Conservation (phyloP, 2,888 invertebrate genomes). For the Antheraea yamamai region DNA sequence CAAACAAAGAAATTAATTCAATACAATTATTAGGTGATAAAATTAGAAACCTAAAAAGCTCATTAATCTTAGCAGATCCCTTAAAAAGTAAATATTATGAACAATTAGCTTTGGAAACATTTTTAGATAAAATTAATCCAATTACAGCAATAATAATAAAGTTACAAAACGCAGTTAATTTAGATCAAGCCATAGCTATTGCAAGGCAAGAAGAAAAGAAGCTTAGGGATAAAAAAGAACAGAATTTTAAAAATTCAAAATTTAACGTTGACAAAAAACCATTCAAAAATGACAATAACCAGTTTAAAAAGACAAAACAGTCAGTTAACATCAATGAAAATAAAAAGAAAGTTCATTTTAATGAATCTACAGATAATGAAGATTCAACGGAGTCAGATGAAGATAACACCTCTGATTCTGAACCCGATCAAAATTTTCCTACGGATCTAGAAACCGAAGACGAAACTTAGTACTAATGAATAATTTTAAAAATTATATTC, state of each 20-base stretch:
- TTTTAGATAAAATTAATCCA: conserved; percentile 32
- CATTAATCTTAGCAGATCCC: neutral
- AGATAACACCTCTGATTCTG: conserved; percentile 17
- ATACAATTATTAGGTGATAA: neutral
- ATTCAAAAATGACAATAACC: neutral
- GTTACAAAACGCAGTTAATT: conserved; percentile 26
- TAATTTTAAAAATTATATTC: conserved; percentile 21
- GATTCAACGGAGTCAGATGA: neutral
- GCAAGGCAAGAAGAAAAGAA: conserved; percentile 35
- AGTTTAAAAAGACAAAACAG: conserved; percentile 19
- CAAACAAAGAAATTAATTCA: neutral
- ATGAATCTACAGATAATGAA: conserved; percentile 8
- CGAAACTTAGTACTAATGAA: conserved; percentile 27
- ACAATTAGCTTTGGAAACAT: conserved; percentile 15
- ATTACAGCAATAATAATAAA: conserved; percentile 30
- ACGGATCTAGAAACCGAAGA: conserved; percentile 16
- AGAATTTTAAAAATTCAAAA: neutral
- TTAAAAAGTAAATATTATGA: neutral
- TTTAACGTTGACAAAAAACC: neutral
- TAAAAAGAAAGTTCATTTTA: conserved; percentile 21
- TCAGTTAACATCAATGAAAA: neutral
- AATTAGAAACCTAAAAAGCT: neutral
- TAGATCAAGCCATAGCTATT: conserved; percentile 31
- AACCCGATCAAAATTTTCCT: conserved; percentile 29
- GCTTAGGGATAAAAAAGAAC: neutral